Evolutionary conservation across 64 coral and sea anemone genomes (phyloP).

Genomic region (Stylophora pistillata): DNA sequence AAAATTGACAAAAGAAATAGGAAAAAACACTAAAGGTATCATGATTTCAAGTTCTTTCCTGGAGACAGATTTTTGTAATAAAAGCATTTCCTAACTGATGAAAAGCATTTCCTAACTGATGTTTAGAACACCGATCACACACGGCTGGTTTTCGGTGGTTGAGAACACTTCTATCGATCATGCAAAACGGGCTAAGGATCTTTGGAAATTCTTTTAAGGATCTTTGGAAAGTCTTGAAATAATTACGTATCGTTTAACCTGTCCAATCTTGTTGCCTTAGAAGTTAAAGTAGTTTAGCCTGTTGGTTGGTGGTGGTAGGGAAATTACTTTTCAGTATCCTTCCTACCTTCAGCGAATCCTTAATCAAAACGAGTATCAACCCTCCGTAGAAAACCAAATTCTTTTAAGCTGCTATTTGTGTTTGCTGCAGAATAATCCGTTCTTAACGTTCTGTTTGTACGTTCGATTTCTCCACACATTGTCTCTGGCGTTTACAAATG

Average conservation of each 20-base stretch:
- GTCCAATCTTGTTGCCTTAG: neutral
- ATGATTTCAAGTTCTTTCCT: neutral
- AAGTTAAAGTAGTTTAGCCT: neutral
- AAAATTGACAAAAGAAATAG: no score
- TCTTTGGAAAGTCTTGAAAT: neutral
- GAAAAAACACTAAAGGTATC: neutral
- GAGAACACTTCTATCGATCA: neutral
- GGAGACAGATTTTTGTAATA: neutral
- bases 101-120: no score
- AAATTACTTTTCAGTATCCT: neutral
- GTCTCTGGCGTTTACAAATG: neutral
- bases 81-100: neutral
- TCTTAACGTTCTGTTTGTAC: neutral
- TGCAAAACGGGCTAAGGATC: neutral
- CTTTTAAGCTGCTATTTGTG: neutral
- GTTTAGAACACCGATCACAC: neutral
- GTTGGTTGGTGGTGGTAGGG: neutral
- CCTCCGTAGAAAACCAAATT: neutral
- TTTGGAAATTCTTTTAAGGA: neutral
- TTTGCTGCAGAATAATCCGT: neutral
- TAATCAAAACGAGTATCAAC: neutral
- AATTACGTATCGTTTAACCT: neutral
- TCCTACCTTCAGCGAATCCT: neutral
- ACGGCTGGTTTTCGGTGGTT: neutral
- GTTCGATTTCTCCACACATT: neutral